Percentiles rank a stretch among this genome's conserved stretches.
Evolutionary conservation across 2,797 vertebrate genomes (phyloP).

Genomic region (Apodemus agrarius): DNA sequence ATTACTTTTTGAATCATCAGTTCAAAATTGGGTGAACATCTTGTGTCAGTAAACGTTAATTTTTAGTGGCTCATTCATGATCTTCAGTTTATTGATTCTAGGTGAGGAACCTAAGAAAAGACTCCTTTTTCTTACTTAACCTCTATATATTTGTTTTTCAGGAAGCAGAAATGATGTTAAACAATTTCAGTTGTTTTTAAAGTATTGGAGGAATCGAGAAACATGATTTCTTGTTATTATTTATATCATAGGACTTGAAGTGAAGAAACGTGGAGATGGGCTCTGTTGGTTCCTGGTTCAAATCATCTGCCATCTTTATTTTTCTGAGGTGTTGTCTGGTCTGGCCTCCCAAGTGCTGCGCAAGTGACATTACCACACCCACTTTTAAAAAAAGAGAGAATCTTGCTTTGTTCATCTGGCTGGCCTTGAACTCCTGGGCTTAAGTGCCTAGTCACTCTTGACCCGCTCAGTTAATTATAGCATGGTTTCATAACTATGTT

Average conservation of each 20-base stretch:
- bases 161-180: constrained; percentile 69
- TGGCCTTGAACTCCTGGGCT: constrained; percentile 18
- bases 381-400: neutral
- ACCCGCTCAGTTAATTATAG: constrained; percentile 48
- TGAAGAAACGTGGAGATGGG: constrained; percentile 53
- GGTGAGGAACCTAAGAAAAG: constrained; percentile 40
- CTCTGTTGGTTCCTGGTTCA: constrained; percentile 58
- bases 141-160: constrained; percentile 68
- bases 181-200: constrained; percentile 51
- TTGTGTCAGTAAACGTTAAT: constrained; percentile 46
- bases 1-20: constrained; percentile 64
- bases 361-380: neutral
- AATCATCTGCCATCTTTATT: constrained; percentile 7
- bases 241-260: constrained; percentile 36
- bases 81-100: constrained; percentile 33
- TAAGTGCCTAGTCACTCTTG: constrained; percentile 21
- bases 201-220: constrained; percentile 65
- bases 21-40: neutral
- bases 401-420: neutral
- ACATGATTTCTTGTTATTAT: constrained; percentile 23
- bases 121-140: constrained; percentile 44
- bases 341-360: neutral
- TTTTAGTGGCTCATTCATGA: constrained; percentile 43
- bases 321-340: neutral
- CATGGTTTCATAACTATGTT: constrained; percentile 62